These are phyloP conservation scores for Perccottus glenii DNA, from an alignment of 2,113 vertebrate species.

Conservation along the genomic window DNA sequence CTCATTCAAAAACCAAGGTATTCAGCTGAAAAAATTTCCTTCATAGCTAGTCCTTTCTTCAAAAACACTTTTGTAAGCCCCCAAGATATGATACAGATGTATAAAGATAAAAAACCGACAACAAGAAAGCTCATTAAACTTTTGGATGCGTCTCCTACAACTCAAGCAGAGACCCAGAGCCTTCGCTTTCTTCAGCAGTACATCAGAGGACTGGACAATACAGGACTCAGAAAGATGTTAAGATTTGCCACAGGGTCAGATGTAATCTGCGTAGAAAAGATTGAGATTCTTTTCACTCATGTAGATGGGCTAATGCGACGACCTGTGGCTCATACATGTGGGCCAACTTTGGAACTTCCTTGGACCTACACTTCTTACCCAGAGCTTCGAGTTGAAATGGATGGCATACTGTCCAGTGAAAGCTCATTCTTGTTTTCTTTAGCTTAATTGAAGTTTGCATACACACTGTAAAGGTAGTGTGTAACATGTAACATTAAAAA, in stretches of 20 bases:
- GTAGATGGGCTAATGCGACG: too few species aligned
- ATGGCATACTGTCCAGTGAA: too few species aligned
- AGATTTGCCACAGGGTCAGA: not conserved
- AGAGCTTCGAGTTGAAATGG: too few species aligned
- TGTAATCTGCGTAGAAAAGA: not conserved
- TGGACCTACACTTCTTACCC: too few species aligned
- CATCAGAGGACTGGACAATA: not conserved
- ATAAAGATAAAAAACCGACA: not conserved
- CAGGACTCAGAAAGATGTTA: not conserved
- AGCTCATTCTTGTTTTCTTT: too few species aligned
- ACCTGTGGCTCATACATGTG: too few species aligned
- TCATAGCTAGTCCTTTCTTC: not conserved
- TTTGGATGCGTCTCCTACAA: not conserved
- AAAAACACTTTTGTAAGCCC: not conserved
- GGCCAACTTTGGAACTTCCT: too few species aligned
- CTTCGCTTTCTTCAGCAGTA: not conserved
- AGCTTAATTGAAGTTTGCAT: too few species aligned
- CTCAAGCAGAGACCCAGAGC: not conserved
- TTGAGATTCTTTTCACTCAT: not conserved
- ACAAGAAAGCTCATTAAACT: not conserved
- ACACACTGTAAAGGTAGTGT: too few species aligned
- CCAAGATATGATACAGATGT: not conserved
- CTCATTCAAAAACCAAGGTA: conserved; percentile 39
- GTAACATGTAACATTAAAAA: too few species aligned
- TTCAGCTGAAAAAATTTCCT: not conserved